phyloP scores from a whole-genome alignment of 2,888 invertebrate genomes.

The Microplitis manilae region DNA sequence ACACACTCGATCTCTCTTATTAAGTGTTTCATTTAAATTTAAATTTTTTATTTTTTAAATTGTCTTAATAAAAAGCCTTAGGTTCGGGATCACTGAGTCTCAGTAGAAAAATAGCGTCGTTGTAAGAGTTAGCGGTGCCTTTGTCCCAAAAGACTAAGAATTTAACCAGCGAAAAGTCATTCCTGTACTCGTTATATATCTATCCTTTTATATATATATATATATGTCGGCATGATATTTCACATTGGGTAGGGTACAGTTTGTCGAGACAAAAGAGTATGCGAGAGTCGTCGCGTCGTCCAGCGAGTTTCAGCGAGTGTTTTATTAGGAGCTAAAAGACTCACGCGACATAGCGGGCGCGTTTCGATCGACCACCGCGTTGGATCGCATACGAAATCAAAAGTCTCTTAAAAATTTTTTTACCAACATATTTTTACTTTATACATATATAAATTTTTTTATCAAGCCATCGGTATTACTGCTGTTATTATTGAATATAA shows the following conservation, averaged over 20 bases:
- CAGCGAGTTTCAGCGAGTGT: slow-evolving; percentile 51
- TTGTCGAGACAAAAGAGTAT: slow-evolving; percentile 20
- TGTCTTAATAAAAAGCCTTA: neutral
- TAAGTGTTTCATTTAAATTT: neutral
- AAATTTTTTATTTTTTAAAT: neutral
- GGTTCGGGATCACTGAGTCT: slow-evolving; percentile 14
- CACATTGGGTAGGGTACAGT: slow-evolving; percentile 7
- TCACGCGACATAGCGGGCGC: slow-evolving; percentile 61
- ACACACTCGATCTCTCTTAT: neutral
- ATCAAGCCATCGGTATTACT: no score
- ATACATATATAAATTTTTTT: no score
- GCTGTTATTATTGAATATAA: no score
- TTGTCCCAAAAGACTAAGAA: slow-evolving; percentile 58
- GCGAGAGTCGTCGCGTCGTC: slow-evolving; percentile 23
- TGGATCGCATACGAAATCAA: slow-evolving; percentile 63
- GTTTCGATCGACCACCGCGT: slow-evolving; percentile 63
- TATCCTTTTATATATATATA: slow-evolving; percentile 25
- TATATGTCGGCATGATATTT: slow-evolving; percentile 36
- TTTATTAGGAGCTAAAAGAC: slow-evolving; percentile 56
- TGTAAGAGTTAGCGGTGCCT: slow-evolving; percentile 54
- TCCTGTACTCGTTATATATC: slow-evolving; percentile 25
- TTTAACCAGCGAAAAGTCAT: slow-evolving; percentile 58
- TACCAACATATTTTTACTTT: neutral
- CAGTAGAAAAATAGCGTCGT: slow-evolving; percentile 54
- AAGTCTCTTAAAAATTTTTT: neutral